Evolutionary conservation across 2,113 vertebrate genomes (phyloP), one percentile per base, ranked within the genome.

Genomic region (Tiliqua scincoides): DNA sequence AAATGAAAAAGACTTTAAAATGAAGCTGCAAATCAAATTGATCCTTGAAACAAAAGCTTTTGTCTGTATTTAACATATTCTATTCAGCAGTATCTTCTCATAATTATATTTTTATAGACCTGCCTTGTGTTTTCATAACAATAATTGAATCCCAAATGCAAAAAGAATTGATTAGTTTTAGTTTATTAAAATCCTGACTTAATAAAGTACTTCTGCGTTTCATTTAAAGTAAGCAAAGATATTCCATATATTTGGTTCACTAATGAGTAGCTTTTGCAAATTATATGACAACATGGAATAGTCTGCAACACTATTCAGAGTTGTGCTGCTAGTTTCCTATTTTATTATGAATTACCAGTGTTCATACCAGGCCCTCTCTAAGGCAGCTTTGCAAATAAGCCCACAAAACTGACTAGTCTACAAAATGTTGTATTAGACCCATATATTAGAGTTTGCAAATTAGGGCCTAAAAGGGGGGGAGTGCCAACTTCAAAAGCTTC

Each of bases 161-260:
- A 92, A 91, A 94, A 93, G 89, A 95, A 94, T 93, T 94, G 94
- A 95, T 96, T 93, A 91, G 87, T 88, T 85, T 91, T 94, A 89
- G 91, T 85, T 65, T 93, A 83, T 95, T 94, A 93, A 91, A 94
- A 86, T 89, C 72, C 90, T 90, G 84, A 91, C 78, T 95, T 96
- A 91, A 89, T 94, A 89, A 89, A 91, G 82, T 59, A 76, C 52
- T 88, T 84, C 79, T 82, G 20, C 89, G 30, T 81, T 94, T 84
- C 83, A 21, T 88, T 93, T 92, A 62, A 88, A 80, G 54, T 70
- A 88, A 89, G 17, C 90, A 23, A 63, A 32, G 85, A 89, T 57
- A 81, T 52, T 54, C 54, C 35, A 87, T 52, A 35, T 14, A 52
- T 86, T 91, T 87, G 86, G 73, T 84, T 89, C n/a, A 76, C 43